phyloP scores from a whole-genome alignment of 2,797 vertebrate species.

The Coilia nasus region DNA sequence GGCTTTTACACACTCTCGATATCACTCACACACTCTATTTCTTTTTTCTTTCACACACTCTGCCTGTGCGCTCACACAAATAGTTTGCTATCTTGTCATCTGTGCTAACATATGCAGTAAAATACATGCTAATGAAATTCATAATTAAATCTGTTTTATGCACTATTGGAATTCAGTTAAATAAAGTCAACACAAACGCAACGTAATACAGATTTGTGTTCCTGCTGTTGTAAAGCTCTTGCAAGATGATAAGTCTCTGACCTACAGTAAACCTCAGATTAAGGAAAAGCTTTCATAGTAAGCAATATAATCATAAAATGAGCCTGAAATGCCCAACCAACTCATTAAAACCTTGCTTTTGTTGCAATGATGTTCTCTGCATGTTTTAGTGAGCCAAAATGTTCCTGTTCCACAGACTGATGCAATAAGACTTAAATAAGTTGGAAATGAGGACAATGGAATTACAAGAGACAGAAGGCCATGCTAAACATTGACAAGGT shows the following conservation, averaged over 20 bases:
- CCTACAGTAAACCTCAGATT: background rate
- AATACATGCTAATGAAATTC: background rate
- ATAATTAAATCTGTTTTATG: background rate
- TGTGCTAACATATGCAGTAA: background rate
- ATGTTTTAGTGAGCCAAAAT: background rate
- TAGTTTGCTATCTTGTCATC: background rate
- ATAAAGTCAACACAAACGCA: background rate
- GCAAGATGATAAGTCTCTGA: background rate
- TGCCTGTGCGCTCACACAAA: background rate
- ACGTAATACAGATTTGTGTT: background rate
- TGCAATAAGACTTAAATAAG: background rate
- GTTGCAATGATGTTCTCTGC: background rate
- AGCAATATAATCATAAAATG: background rate
- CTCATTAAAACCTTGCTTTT: background rate
- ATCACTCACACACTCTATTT: too few relatives aligned
- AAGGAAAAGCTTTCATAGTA: background rate
- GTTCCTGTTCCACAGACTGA: background rate
- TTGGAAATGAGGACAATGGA: background rate
- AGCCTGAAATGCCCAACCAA: background rate
- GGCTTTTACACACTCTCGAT: too few relatives aligned
- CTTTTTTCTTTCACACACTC: background rate
- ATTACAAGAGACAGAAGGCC: slow-evolving; percentile 16
- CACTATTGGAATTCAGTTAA: background rate
- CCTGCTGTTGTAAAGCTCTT: background rate
- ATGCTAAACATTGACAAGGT: slow-evolving; percentile 31